A percentile compares a stretch with the other conserved stretches of the same genome.
phyloP scores from a whole-genome alignment of 2,888 invertebrate species.

The Lasioglossum oenotherae region DNA sequence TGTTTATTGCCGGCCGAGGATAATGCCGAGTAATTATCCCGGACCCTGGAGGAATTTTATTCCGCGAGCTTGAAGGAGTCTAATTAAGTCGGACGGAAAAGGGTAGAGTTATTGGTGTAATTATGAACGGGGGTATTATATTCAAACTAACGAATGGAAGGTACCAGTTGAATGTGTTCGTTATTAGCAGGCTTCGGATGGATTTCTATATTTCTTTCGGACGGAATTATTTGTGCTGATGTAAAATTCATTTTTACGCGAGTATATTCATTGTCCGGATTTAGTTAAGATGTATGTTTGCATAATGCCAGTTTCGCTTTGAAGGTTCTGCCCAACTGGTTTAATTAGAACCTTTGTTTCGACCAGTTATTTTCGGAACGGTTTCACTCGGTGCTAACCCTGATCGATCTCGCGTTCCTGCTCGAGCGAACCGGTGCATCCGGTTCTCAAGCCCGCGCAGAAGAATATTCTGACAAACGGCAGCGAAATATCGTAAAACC shows the following conservation, averaged over 20 bases:
- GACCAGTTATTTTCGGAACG: not conserved
- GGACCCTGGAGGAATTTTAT: slow-evolving; percentile 15
- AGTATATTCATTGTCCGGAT: too few species aligned
- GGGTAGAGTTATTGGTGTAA: not conserved
- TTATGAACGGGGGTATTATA: not conserved
- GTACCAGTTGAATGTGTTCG: not conserved
- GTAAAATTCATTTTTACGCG: too few species aligned
- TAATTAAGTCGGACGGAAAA: slow-evolving; percentile 44
- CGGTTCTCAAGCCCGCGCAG: slow-evolving; percentile 55
- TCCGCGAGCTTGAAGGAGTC: not conserved
- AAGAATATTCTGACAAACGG: slow-evolving; percentile 63
- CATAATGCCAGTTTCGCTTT: not conserved
- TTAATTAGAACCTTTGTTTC: not conserved
- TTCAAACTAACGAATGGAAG: not conserved
- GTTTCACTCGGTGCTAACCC: not conserved
- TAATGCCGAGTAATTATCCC: slow-evolving; percentile 35
- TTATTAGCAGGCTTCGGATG: not conserved
- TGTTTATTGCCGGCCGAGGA: slow-evolving; percentile 29
- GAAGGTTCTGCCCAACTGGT: not conserved
- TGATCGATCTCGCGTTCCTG: slow-evolving; percentile 66
- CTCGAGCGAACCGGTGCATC: slow-evolving; percentile 64
- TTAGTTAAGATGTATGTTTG: too few species aligned
- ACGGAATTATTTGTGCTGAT: too few species aligned
- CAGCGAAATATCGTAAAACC: slow-evolving; percentile 69
- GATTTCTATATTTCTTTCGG: not conserved